phyloP scores from a whole-genome alignment of 2,113 vertebrate species.

The Lichenostomus cassidix region DNA sequence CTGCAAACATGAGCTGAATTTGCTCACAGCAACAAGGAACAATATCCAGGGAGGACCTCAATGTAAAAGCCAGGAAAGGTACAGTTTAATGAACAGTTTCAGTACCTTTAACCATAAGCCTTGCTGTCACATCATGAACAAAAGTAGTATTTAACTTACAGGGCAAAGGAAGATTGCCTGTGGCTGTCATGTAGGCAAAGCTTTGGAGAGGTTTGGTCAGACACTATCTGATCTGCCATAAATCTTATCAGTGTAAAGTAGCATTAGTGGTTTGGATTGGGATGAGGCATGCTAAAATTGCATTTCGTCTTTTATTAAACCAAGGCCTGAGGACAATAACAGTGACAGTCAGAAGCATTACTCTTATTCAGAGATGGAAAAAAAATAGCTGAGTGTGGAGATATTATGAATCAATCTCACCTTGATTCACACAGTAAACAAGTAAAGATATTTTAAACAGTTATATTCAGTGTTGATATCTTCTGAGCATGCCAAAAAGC shows the following conservation, averaged over 20 bases:
- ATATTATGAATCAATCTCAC: neutral
- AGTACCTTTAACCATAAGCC: neutral
- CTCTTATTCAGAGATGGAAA: neutral
- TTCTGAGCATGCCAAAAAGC: neutral
- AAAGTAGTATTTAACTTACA: neutral
- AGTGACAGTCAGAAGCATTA: neutral
- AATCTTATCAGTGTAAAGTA: neutral
- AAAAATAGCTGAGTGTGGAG: neutral
- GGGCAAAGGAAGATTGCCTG: neutral
- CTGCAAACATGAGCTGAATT: neutral
- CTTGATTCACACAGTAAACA: neutral
- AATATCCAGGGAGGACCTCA: neutral
- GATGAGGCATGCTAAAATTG: neutral
- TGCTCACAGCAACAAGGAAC: neutral
- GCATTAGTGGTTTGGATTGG: neutral
- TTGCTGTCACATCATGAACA: neutral
- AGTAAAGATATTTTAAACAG: neutral
- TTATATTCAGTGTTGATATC: neutral
- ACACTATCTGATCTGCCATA: neutral
- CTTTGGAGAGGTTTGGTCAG: neutral
- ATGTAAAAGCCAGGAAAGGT: neutral
- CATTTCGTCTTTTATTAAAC: neutral
- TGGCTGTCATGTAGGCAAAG: neutral
- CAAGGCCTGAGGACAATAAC: neutral
- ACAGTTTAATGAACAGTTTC: neutral